Evolutionary conservation across 1,140 invertebrate genomes (phyloP).

Genomic region (Telenomus remus): DNA sequence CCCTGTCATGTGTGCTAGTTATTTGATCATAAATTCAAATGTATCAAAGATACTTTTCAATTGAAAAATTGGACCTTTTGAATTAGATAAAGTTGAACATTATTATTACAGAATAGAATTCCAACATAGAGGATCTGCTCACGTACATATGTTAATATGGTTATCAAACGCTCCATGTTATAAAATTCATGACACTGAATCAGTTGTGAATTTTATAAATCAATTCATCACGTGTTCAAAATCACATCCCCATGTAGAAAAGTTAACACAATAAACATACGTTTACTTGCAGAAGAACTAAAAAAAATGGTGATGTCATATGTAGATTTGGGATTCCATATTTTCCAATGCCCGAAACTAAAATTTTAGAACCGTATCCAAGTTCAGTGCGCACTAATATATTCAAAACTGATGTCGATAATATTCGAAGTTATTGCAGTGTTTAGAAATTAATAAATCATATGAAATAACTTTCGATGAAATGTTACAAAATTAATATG

Average conservation of each 20-base stretch:
- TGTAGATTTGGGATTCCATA: slow-evolving; percentile 45
- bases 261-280: slow-evolving; percentile 26
- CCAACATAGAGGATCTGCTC: slow-evolving; percentile 70
- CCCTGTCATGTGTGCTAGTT: slow-evolving; percentile 45
- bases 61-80: slow-evolving; percentile 32
- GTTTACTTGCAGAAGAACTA: slow-evolving; percentile 31
- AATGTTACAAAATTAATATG: slow-evolving; percentile 15
- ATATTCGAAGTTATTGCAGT: slow-evolving; percentile 6
- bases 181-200: not conserved
- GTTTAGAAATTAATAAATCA: not conserved
- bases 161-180: slow-evolving; percentile 39
- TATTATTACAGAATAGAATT: slow-evolving; percentile 70
- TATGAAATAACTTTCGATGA: not conserved
- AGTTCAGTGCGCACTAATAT: no score
- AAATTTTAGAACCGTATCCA: slow-evolving; percentile 30
- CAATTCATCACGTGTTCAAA: slow-evolving; percentile 9
- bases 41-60: slow-evolving; percentile 25
- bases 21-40: slow-evolving; percentile 33
- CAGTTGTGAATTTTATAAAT: slow-evolving; percentile 10
- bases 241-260: slow-evolving; percentile 23
- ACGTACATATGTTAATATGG: slow-evolving; percentile 62
- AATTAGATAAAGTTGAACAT: slow-evolving; percentile 32
- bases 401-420: slow-evolving; percentile 1
- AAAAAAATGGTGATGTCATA: slow-evolving; percentile 30
- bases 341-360: slow-evolving; percentile 36